Base-by-base conservation (phyloP, 2,888 invertebrate species). In the Noctua fimbriata region DNA sequence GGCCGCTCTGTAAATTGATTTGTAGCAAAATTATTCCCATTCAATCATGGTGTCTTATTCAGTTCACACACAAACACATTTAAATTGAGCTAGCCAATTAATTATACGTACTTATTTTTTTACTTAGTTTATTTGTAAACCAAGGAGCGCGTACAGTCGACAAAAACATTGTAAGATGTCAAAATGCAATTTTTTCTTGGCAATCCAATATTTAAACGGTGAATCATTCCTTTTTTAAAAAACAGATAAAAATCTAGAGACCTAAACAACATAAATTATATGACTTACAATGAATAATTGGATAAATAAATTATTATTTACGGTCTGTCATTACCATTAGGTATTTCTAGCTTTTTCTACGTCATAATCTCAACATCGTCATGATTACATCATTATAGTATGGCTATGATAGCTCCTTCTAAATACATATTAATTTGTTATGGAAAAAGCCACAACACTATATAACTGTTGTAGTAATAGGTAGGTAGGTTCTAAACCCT, bases 331-430 rank as follows among this genome's bases (percentile, higher is more conserved):
- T 24, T n/a, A n/a, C 12, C 58, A 76, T 41, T 41, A 41, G 21
- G 16, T 83, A 67, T 76, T 47, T 47, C 28, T 60, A 18, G 58
- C 4, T 49, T 36, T 24, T 44, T 2, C 12, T 77, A 44, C 79
- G 77, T 83, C 79, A 82, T 16, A 67, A 32, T 83, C 83, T 76
- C 16, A 74, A 28, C 16, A 24, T 10, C n/a, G n/a, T n/a, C n/a
- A 28, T 14, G 47, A 65, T 49, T 36, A 55, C 4, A 49, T 21
- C 28, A 36, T 65, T 58, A 76, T n/a, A 75, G 28, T 55, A 41
- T 32, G n/a, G 6, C 24, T 10, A 24, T 36, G 52, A n/a, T 18
- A 41, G 21, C 36, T 58, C 2, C 47, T 32, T 14, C n/a, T 60
- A 24, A 67, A 67, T 58, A 18, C 6, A 49, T 49, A 78, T n/a